Evolutionary conservation across 2,113 vertebrate genomes (phyloP), one percentile per base, ranked within the genome.

Genomic region (Thinocorus orbignyianus): DNA sequence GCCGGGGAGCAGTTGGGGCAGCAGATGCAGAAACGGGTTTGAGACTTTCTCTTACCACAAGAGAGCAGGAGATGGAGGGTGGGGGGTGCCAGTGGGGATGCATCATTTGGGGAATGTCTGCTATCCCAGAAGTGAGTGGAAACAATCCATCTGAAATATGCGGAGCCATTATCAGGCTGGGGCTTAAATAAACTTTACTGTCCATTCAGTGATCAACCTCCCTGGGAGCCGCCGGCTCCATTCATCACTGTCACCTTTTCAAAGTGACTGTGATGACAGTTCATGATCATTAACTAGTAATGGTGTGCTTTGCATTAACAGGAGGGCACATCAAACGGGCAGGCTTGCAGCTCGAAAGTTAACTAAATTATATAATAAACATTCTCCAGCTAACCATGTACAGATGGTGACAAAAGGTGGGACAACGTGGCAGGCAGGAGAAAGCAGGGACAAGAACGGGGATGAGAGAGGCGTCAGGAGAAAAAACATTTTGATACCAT

Each of bases 171-270:
- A 98, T 98, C 98, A 98, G 97, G 90, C 93, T 62, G 4, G 92
- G 73, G 97, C 98, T 98, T 98, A 98, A 98, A 98, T 98, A 98
- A 98, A 98, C 98, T 96, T 98, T 98, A 97, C 97, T 98, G 98
- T 96, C 97, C 96, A 95, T 97, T 97, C 97, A 96, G 95, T 98
- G 97, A 97, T 97, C 97, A 96, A 74, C 97, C 97, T 97, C 97
- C 97, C 98, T 97, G 91, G 69, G 95, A 96, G 97, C 97, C 64
- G 74, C 95, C 39, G 92, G 96, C 96, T 97, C 97, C 97, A 98
- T 98, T 97, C 97, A 98, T 98, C 98, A 98, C 97, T 98, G 98
- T 97, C 98, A 98, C 97, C 97, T 98, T 97, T 98, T 97, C 98
- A 97, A 98, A 98, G 98, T 97, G 98, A 97, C 97, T 97, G 97